Conservation (phyloP, 2,888 invertebrate species). For the Asteroscopus sphinx region DNA sequence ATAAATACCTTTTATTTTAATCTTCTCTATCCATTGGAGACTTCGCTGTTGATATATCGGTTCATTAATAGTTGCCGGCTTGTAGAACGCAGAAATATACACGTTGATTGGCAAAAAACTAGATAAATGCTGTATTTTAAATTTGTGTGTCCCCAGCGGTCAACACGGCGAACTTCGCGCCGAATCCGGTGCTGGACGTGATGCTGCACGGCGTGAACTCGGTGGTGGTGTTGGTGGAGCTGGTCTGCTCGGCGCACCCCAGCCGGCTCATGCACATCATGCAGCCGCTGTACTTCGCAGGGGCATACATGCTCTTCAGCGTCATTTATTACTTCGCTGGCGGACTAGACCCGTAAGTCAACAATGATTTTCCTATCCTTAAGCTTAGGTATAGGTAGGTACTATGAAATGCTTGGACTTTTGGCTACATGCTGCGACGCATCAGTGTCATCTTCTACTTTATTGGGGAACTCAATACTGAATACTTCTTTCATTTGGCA, state of each 20-base stretch:
- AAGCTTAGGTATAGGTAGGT: background rate
- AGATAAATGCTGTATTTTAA: too few relatives aligned
- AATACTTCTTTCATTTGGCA: too few relatives aligned
- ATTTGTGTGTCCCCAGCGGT: constrained; percentile 67
- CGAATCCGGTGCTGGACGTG: constrained; percentile 80
- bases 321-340: constrained; percentile 93
- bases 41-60: too few relatives aligned
- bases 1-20: too few relatives aligned
- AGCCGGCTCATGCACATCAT: constrained; percentile 90
- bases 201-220: constrained; percentile 92
- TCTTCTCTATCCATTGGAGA: too few relatives aligned
- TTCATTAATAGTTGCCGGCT: too few relatives aligned
- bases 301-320: constrained; percentile 92
- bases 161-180: constrained; percentile 76
- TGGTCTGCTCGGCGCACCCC: constrained; percentile 93
- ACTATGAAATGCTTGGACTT: too few relatives aligned
- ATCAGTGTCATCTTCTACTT: too few relatives aligned
- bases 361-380: constrained; percentile 31
- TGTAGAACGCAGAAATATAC: too few relatives aligned
- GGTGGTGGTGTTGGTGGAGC: constrained; percentile 93
- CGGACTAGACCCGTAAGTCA: constrained; percentile 92
- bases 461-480: too few relatives aligned
- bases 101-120: too few relatives aligned
- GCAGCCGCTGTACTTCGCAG: constrained; percentile 93
- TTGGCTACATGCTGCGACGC: too few relatives aligned